These are phyloP conservation scores for Anser brachyrhynchus DNA, from an alignment of 2,113 vertebrate species.

Conservation along the genomic window DNA sequence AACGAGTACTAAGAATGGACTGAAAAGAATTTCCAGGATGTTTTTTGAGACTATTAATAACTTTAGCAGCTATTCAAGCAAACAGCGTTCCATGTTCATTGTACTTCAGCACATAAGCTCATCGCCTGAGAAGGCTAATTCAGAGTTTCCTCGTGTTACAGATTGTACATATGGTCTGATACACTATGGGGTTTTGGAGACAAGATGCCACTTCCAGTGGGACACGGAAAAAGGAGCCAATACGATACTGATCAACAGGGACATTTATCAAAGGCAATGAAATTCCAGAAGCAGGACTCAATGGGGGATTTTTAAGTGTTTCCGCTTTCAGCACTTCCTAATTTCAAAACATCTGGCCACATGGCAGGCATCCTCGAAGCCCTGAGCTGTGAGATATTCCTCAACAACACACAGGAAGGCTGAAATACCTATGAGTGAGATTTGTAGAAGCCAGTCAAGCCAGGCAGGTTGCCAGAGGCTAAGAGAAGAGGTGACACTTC, in stretches of 20 bases:
- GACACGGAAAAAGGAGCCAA: background rate
- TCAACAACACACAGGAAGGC: rapidly evolving
- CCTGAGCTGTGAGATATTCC: background rate
- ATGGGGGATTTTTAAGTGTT: background rate
- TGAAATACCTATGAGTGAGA: background rate
- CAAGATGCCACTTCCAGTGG: background rate
- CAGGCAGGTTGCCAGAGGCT: background rate
- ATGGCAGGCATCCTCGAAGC: background rate
- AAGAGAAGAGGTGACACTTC: background rate
- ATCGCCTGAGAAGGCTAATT: background rate
- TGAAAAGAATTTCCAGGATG: constrained; percentile 67
- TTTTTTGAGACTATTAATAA: constrained; percentile 70
- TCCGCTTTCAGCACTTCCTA: background rate
- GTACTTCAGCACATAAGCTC: background rate
- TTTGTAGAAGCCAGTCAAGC: background rate
- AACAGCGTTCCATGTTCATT: background rate
- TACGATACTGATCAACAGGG: background rate
- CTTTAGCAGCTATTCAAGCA: constrained; percentile 49
- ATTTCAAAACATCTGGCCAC: background rate
- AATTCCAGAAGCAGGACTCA: background rate
- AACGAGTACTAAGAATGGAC: constrained; percentile 55
- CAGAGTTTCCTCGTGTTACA: background rate
- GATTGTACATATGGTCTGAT: background rate
- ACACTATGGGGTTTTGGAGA: background rate
- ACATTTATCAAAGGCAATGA: background rate